Percentiles rank a stretch among this genome's conserved stretches.
These are phyloP conservation scores for Diploscapter pachys DNA, from an alignment of 1,140 invertebrate genomes.

Conservation along the genomic window DNA sequence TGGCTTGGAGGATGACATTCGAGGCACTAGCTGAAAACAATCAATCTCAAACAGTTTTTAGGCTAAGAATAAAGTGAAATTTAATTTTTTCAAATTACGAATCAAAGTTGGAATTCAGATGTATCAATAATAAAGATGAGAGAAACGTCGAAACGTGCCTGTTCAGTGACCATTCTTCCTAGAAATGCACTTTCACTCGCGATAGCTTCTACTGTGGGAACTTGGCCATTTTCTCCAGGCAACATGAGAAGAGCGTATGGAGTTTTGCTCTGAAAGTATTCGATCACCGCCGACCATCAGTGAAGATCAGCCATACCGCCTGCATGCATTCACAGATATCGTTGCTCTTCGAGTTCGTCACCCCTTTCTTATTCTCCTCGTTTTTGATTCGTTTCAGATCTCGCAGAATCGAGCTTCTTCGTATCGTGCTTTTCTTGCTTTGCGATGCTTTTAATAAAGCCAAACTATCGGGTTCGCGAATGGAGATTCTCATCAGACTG, in stretches of 20 bases:
- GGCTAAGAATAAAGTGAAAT: neutral
- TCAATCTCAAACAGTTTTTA: neutral
- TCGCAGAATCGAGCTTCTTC: conserved; percentile 48
- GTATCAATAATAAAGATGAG: no score
- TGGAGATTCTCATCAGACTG: conserved; percentile 46
- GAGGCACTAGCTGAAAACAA: conserved; percentile 39
- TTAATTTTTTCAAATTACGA: conserved; percentile 21
- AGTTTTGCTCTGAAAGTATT: conserved; percentile 20
- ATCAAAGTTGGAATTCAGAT: conserved; percentile 2
- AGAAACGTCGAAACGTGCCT: conserved; percentile 26
- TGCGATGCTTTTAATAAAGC: conserved; percentile 51
- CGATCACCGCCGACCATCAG: neutral
- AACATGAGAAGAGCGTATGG: no score
- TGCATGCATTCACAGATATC: conserved; percentile 47
- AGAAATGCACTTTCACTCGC: conserved; percentile 41
- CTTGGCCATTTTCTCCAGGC: no score
- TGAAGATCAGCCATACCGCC: conserved; percentile 10
- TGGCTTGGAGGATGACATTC: conserved; percentile 41
- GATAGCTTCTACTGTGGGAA: no score
- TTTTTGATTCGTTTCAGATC: conserved; percentile 56
- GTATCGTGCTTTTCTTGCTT: conserved; percentile 52
- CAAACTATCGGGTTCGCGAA: conserved; percentile 56
- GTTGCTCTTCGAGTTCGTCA: conserved; percentile 12
- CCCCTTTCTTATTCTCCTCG: conserved; percentile 40
- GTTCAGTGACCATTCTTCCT: conserved; percentile 44